A percentile compares a stretch with the other conserved stretches of the same genome.
Evolutionary conservation across 2,888 invertebrate genomes (phyloP).

Genomic region (Pandemis cinnamomeana): DNA sequence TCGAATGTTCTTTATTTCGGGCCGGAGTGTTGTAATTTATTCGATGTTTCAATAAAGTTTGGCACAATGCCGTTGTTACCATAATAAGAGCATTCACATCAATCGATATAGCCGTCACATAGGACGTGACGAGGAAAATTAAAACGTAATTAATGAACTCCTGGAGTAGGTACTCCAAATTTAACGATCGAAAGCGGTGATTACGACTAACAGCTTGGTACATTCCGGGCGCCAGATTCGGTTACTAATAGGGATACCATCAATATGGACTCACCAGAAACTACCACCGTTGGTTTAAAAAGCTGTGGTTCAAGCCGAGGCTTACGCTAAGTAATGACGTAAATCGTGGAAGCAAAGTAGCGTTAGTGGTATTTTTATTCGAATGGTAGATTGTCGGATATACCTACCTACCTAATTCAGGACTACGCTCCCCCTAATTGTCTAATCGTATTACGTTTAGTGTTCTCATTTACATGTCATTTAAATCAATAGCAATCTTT

Average conservation of each 20-base stretch:
- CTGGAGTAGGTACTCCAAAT: neutral
- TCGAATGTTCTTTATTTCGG: slow-evolving; percentile 9
- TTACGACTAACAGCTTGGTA: slow-evolving; percentile 12
- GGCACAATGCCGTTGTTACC: neutral
- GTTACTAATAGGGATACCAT: slow-evolving; percentile 21
- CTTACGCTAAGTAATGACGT: neutral
- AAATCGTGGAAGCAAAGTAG: neutral
- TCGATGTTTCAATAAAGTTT: neutral
- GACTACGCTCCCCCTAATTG: neutral
- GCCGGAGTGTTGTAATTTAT: neutral
- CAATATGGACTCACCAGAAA: neutral
- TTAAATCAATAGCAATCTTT: neutral
- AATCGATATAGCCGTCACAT: neutral
- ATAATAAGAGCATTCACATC: neutral
- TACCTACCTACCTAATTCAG: neutral
- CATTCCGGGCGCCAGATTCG: slow-evolving; percentile 4
- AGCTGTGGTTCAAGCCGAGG: neutral
- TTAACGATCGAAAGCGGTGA: slow-evolving; percentile 6
- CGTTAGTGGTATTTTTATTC: neutral
- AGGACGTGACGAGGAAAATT: slow-evolving; percentile 42
- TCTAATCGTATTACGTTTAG: slow-evolving; percentile 5
- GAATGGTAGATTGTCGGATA: neutral
- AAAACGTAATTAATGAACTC: slow-evolving; percentile 43
- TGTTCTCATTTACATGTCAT: neutral
- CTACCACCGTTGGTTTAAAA: neutral